These are phyloP conservation scores for Eristalis pertinax DNA, from an alignment of 2,888 invertebrate species.

Conservation along the genomic window DNA sequence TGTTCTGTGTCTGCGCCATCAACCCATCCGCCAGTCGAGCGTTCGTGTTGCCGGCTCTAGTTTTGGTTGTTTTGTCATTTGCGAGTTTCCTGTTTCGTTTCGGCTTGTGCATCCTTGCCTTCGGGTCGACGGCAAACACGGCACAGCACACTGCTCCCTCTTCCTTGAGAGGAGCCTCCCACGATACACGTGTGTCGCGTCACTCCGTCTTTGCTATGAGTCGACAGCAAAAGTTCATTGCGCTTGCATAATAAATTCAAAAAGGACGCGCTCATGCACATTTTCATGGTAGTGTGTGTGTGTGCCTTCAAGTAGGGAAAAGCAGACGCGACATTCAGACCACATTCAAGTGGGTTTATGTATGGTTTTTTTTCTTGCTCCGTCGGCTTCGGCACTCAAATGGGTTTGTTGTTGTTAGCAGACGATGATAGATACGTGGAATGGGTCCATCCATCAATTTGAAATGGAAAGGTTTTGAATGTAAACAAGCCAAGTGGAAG, in stretches of 20 bases:
- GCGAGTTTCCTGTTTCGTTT: slow-evolving; percentile 59
- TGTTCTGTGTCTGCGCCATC: slow-evolving; percentile 1
- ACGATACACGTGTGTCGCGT: slow-evolving; percentile 26
- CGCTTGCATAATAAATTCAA: slow-evolving; percentile 54
- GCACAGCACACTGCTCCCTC: slow-evolving; percentile 5
- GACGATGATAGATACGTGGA: slow-evolving; percentile 20
- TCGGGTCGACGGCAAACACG: not conserved
- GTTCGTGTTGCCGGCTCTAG: not conserved
- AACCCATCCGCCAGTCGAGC: not conserved
- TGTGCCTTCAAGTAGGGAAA: not conserved
- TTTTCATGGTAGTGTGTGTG: not conserved
- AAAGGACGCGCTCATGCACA: slow-evolving; percentile 37
- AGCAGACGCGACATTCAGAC: not conserved
- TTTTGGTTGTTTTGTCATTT: slow-evolving; percentile 29
- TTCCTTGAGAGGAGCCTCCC: slow-evolving; percentile 16
- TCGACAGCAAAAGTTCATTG: slow-evolving; percentile 62
- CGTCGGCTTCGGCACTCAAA: not conserved
- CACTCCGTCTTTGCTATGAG: slow-evolving; percentile 4
- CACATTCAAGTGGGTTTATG: slow-evolving; percentile 18
- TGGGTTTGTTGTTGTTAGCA: not conserved
- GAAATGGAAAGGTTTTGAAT: not conserved
- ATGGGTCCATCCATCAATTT: not conserved
- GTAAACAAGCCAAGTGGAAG: slow-evolving; percentile 4
- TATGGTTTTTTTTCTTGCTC: not conserved
- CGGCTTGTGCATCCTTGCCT: slow-evolving; percentile 46